Percentiles rank a stretch among this genome's conserved stretches.
Conservation (phyloP, 2,888 invertebrate species). For the Anoplius nigerrimus region DNA sequence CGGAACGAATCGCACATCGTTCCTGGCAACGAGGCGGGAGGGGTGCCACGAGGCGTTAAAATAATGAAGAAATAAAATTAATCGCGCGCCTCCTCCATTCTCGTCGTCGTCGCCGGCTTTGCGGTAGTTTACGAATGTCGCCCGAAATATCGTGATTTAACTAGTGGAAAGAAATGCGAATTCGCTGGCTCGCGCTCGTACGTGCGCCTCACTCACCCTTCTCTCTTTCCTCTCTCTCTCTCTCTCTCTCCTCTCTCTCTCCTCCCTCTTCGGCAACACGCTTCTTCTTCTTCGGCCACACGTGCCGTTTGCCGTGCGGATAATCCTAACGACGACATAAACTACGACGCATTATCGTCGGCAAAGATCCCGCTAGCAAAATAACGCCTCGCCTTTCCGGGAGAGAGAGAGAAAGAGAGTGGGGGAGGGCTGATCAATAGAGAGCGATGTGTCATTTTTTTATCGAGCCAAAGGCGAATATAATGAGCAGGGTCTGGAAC, state of each 20-base stretch:
- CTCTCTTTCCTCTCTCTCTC: neutral
- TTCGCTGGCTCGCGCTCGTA: too few species aligned
- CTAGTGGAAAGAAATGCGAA: too few species aligned
- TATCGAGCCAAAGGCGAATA: neutral
- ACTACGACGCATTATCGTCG: too few species aligned
- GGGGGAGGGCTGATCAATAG: neutral
- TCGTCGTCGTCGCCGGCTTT: slow-evolving; percentile 4
- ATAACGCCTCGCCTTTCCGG: too few species aligned
- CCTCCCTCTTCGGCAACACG: neutral
- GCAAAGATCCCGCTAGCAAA: too few species aligned
- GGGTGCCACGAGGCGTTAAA: too few species aligned
- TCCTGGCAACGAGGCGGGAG: too few species aligned
- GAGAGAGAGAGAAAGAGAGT: too few species aligned
- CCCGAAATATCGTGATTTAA: too few species aligned
- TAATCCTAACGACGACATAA: neutral
- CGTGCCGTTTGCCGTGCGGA: neutral
- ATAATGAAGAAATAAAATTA: too few species aligned
- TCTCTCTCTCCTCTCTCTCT: neutral
- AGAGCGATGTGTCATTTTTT: neutral
- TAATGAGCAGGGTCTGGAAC: too few species aligned
- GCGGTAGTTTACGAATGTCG: neutral
- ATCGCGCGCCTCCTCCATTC: neutral
- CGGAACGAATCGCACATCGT: too few species aligned
- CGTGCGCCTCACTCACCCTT: neutral
- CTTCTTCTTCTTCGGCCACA: neutral